phyloP scores from a whole-genome alignment of 2,888 invertebrate genomes.

The Geotrupes spiniger region DNA sequence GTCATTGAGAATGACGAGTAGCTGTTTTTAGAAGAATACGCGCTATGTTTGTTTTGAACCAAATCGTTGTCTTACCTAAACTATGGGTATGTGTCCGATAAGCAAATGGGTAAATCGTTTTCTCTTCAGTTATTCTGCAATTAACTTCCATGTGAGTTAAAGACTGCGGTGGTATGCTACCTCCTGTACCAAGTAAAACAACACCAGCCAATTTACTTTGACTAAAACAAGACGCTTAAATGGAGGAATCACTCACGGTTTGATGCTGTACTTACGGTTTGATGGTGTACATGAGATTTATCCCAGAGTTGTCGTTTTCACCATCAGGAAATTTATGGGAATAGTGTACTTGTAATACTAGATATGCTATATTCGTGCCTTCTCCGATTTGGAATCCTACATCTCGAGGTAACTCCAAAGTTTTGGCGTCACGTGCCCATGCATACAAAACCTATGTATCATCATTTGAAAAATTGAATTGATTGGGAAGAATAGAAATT shows the following conservation, averaged over 20 bases:
- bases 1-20: no score
- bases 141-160: slow-evolving; percentile 88
- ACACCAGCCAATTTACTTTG: slow-evolving; percentile 89
- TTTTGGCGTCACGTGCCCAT: slow-evolving; percentile 91
- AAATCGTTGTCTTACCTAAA: slow-evolving; percentile 65
- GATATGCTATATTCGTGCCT: slow-evolving; percentile 76
- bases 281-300: slow-evolving; percentile 75
- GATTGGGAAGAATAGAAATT: no score
- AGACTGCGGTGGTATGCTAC: slow-evolving; percentile 66
- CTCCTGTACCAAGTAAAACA: slow-evolving; percentile 83
- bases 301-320: slow-evolving; percentile 80
- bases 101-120: slow-evolving; percentile 90
- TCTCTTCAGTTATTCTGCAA: slow-evolving; percentile 76
- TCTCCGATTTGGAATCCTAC: slow-evolving; percentile 93
- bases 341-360: slow-evolving; percentile 82
- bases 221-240: slow-evolving; percentile 51
- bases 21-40: no score
- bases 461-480: slow-evolving; percentile 11
- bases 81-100: slow-evolving; percentile 93
- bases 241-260: no score
- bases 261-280: slow-evolving; percentile 58
- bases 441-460: slow-evolving; percentile 78
- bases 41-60: background rate
- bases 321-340: slow-evolving; percentile 53
- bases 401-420: slow-evolving; percentile 72